Evolutionary conservation across 2,888 invertebrate genomes (phyloP).

Genomic region (Atrina japonica): DNA sequence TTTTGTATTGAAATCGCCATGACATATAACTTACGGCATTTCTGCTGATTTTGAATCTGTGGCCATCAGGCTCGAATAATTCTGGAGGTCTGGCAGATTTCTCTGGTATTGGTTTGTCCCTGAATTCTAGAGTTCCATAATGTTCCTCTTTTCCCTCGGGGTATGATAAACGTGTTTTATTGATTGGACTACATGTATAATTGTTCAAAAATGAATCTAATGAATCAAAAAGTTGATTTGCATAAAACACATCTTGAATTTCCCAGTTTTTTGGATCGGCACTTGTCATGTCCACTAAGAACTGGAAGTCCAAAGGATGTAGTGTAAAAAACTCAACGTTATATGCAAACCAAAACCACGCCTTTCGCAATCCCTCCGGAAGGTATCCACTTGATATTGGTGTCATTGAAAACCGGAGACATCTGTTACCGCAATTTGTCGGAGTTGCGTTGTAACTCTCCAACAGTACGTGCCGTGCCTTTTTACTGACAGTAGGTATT

Average conservation of each 20-base stretch:
- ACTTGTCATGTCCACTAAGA: slow-evolving; percentile 69
- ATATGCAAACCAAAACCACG: slow-evolving; percentile 74
- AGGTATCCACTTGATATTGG: slow-evolving; percentile 70
- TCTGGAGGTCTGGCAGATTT: slow-evolving; percentile 64
- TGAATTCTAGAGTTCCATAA: slow-evolving; percentile 63
- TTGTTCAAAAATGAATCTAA: slow-evolving; percentile 58
- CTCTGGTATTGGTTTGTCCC: slow-evolving; percentile 56
- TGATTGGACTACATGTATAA: slow-evolving; percentile 60
- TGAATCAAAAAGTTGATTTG: slow-evolving; percentile 63
- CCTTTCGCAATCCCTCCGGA: slow-evolving; percentile 62
- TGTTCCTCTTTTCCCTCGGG: slow-evolving; percentile 50
- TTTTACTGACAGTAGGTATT: slow-evolving; percentile 51
- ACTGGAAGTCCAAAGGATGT: slow-evolving; percentile 73
- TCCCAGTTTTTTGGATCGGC: slow-evolving; percentile 63
- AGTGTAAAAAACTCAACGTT: slow-evolving; percentile 70
- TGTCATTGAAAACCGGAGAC: slow-evolving; percentile 69
- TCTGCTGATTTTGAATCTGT: slow-evolving; percentile 65
- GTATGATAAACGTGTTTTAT: slow-evolving; percentile 62
- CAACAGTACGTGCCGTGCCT: slow-evolving; percentile 57
- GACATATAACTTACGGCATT: slow-evolving; percentile 71
- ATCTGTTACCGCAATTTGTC: slow-evolving; percentile 59
- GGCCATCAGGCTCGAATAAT: slow-evolving; percentile 68
- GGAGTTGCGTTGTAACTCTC: slow-evolving; percentile 71
- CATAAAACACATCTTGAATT: slow-evolving; percentile 70
- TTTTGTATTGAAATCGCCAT: slow-evolving; percentile 72